phyloP scores from a whole-genome alignment of 2,888 invertebrate species.

The Torymus texanus region DNA sequence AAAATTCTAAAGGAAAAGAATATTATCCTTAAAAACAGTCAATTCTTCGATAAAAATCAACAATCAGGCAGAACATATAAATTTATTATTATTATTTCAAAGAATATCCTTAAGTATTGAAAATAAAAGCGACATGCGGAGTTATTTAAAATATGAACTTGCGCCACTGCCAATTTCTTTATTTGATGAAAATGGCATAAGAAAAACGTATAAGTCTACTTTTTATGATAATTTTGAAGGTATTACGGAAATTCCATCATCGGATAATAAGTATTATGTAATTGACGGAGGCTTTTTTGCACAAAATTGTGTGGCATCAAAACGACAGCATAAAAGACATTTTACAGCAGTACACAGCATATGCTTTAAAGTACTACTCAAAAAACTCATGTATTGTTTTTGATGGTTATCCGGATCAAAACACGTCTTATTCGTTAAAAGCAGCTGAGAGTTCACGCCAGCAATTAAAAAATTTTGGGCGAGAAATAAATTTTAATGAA shows the following conservation, averaged over 20 bases:
- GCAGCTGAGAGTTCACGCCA: neutral
- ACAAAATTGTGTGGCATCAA: neutral
- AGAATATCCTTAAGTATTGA: no score
- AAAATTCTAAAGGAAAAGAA: no score
- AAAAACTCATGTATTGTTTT: neutral
- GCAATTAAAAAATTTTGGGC: neutral
- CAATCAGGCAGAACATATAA: no score
- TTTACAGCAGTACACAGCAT: neutral
- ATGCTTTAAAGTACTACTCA: neutral
- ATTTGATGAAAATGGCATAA: neutral
- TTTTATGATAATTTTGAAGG: neutral
- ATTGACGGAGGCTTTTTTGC: neutral
- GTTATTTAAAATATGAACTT: no score
- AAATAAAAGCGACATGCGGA: no score
- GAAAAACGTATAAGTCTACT: neutral
- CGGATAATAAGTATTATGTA: neutral
- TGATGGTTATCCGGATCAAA: neutral
- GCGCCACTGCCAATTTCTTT: no score
- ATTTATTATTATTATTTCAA: no score
- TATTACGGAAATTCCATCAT: neutral
- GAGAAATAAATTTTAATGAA: neutral
- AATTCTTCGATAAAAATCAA: no score
- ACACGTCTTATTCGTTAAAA: neutral
- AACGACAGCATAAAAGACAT: neutral
- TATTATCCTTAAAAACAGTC: no score